Conservation (phyloP, 2,113 vertebrate species). For the Pitta sordida region DNA sequence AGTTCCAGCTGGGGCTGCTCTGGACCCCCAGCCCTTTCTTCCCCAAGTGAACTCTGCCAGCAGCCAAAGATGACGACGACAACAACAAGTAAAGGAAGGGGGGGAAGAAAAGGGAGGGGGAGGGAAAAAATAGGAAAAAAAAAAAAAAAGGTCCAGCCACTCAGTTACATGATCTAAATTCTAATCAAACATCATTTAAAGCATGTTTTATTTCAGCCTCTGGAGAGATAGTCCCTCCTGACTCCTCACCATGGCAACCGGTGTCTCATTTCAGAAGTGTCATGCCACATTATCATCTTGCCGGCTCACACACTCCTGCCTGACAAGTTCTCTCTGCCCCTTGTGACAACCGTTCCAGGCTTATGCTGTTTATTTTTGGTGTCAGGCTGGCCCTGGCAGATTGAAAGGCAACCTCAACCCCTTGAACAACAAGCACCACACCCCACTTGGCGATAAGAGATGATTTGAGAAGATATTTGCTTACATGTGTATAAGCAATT, state of each 20-base stretch:
- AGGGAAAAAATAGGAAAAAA: too few species aligned
- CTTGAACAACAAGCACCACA: constrained; percentile 79
- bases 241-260: constrained; percentile 95
- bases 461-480: constrained; percentile 91
- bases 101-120: not conserved
- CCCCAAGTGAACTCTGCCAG: constrained; percentile 61
- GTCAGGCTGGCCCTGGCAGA: constrained; percentile 73
- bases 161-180: constrained; percentile 97
- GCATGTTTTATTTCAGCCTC: constrained; percentile 98
- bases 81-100: constrained; percentile 66
- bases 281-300: constrained; percentile 98
- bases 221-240: constrained; percentile 90
- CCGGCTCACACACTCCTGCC: constrained; percentile 88
- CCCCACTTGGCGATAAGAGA: constrained; percentile 87
- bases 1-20: constrained; percentile 2
- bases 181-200: constrained; percentile 99
- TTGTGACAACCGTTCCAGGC: constrained; percentile 81
- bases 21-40: not conserved
- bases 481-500: constrained; percentile 89
- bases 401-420: constrained; percentile 80
- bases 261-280: constrained; percentile 99
- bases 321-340: constrained; percentile 94
- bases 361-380: constrained; percentile 83
- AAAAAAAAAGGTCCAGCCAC: constrained; percentile 82
- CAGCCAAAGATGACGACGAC: constrained; percentile 70